Conservation (phyloP, 2,113 vertebrate species). For the Columba livia region DNA sequence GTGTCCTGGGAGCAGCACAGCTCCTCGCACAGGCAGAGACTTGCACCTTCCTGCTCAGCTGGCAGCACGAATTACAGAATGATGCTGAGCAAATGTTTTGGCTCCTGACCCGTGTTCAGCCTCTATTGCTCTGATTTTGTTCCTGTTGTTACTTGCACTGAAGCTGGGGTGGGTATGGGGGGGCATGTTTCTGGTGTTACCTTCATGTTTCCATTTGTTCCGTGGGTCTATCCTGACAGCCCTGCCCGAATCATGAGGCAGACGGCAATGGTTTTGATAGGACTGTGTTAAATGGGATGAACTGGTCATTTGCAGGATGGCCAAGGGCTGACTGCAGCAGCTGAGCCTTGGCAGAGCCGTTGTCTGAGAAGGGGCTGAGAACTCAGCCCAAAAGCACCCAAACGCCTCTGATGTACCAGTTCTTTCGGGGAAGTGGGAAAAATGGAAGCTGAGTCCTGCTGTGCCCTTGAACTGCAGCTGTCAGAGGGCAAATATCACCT, state of each 20-base stretch:
- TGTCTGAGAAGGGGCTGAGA: neutral
- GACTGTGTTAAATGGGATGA: too few species aligned
- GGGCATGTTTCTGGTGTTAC: neutral
- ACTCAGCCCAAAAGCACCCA: neutral
- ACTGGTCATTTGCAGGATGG: neutral
- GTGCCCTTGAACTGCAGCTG: neutral
- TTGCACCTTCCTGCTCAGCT: neutral
- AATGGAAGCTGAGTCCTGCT: neutral
- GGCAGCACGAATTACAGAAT: neutral
- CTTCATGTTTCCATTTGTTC: neutral
- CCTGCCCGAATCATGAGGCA: neutral
- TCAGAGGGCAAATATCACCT: neutral
- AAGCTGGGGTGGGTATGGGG: neutral
- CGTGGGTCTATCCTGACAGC: rapidly evolving
- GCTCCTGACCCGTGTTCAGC: neutral
- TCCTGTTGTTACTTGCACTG: neutral
- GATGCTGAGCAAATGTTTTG: neutral
- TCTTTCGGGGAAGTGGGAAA: neutral
- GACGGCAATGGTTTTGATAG: rapidly evolving
- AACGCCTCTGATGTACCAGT: rapidly evolving
- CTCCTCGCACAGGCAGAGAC: neutral
- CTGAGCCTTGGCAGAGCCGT: neutral
- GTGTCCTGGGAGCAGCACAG: neutral
- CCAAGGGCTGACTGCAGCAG: neutral
- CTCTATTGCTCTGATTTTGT: neutral